Percentiles rank a stretch among this genome's conserved stretches.
These are phyloP conservation scores for Hypomesus transpacificus DNA, from an alignment of 2,113 vertebrate genomes.

Conservation along the genomic window DNA sequence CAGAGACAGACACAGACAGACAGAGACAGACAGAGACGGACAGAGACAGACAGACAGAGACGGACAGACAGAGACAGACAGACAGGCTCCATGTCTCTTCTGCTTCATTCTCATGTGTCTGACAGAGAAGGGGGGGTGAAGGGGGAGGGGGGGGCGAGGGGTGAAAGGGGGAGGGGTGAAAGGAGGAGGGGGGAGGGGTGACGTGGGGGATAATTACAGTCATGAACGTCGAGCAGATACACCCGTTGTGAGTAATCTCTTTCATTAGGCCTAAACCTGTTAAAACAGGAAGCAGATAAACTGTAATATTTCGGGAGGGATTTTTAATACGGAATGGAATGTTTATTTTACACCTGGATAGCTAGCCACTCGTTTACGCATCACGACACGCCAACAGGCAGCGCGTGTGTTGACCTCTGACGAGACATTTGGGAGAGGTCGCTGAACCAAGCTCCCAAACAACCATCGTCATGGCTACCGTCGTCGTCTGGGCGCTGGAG, in stretches of 20 bases:
- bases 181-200: constrained; percentile 64
- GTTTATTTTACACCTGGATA: constrained; percentile 49
- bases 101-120: constrained; percentile 62
- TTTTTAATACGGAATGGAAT: constrained; percentile 64
- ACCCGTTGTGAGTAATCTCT: constrained; percentile 47
- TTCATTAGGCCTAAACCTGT: constrained; percentile 59
- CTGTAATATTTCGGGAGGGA: constrained; percentile 48
- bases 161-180: constrained; percentile 61
- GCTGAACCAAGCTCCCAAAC: too few relatives aligned
- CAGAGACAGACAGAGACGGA: not conserved
- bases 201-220: constrained; percentile 64
- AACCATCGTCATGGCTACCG: too few relatives aligned
- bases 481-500: not conserved
- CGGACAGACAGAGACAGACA: constrained; percentile 47
- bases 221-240: constrained; percentile 51
- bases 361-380: constrained; percentile 42
- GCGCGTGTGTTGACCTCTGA: too few relatives aligned
- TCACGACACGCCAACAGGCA: constrained; percentile 43
- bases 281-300: constrained; percentile 64
- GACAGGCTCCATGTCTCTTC: constrained; percentile 59
- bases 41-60: not conserved
- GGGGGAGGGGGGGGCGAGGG: constrained; percentile 37
- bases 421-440: too few relatives aligned
- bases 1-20: not conserved
- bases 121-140: constrained; percentile 56